Percentiles rank a stretch among this genome's conserved stretches.
These are phyloP conservation scores for Pseudomyrmex gracilis DNA, from an alignment of 1,140 invertebrate genomes.

Conservation along the genomic window DNA sequence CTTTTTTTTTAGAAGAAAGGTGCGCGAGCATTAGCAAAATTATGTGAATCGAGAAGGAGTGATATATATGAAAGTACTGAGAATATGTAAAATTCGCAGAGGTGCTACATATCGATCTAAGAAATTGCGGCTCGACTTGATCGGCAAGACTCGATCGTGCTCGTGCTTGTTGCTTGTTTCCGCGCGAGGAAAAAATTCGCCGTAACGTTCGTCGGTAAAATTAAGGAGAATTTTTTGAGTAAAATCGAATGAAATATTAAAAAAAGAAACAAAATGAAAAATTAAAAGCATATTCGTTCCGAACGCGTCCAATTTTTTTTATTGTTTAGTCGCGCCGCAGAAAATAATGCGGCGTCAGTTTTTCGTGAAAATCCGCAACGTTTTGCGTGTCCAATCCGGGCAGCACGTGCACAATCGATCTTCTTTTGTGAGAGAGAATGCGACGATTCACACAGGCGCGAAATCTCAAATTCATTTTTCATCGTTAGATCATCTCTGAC, in stretches of 20 bases:
- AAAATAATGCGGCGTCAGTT: not conserved
- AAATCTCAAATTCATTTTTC: slow-evolving; percentile 47
- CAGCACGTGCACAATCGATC: slow-evolving; percentile 64
- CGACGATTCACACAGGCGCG: slow-evolving; percentile 58
- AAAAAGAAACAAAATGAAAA: slow-evolving; percentile 31
- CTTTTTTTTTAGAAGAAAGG: not conserved
- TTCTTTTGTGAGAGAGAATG: slow-evolving; percentile 58
- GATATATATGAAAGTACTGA: not conserved
- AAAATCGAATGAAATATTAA: slow-evolving; percentile 15
- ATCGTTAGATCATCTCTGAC: slow-evolving; percentile 51
- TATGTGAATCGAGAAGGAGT: slow-evolving; percentile 20
- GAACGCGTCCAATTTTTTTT: not conserved
- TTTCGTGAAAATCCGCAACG: not conserved
- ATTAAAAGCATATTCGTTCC: not conserved
- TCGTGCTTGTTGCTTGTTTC: not conserved
- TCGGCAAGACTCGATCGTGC: slow-evolving; percentile 39
- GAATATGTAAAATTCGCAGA: slow-evolving; percentile 13
- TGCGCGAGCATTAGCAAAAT: slow-evolving; percentile 18
- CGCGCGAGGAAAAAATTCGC: not conserved
- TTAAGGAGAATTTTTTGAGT: not conserved
- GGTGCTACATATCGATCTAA: slow-evolving; percentile 26
- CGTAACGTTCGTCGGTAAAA: not conserved
- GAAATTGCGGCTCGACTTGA: slow-evolving; percentile 1
- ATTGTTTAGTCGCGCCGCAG: not conserved
- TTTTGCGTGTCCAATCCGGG: slow-evolving; percentile 17